phyloP scores from a whole-genome alignment of 2,113 vertebrate species.

The Hiodon tergisus region DNA sequence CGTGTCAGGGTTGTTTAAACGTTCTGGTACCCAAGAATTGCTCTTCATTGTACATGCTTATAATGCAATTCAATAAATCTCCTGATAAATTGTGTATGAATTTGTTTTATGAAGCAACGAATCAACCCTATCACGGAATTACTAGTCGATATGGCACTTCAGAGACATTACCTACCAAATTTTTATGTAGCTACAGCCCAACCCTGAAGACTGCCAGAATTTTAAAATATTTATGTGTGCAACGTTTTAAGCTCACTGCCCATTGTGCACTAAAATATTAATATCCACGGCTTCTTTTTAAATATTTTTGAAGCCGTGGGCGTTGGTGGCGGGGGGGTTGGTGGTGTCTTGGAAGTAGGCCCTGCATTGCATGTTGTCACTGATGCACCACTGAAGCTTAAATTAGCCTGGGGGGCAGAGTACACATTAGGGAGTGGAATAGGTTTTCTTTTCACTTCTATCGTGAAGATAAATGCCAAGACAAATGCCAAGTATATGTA shows the following conservation, averaged over 20 bases:
- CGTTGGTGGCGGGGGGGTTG: too few relatives aligned
- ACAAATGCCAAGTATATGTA: too few relatives aligned
- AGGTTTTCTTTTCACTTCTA: too few relatives aligned
- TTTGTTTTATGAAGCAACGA: background rate
- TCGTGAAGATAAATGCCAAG: too few relatives aligned
- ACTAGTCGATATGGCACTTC: background rate
- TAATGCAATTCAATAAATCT: too few relatives aligned
- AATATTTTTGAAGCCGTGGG: too few relatives aligned
- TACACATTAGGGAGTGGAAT: background rate
- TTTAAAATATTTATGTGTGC: constrained; percentile 55
- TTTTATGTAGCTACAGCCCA: constrained; percentile 29
- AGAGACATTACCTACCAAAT: background rate
- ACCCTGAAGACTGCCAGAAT: constrained; percentile 21
- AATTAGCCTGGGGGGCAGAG: background rate
- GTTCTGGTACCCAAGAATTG: too few relatives aligned
- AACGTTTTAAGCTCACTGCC: constrained; percentile 32
- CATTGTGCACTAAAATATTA: constrained; percentile 48
- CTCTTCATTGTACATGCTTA: too few relatives aligned
- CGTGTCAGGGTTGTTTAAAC: too few relatives aligned
- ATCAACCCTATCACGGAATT: too few relatives aligned
- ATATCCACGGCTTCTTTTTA: constrained; percentile 41
- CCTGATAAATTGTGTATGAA: too few relatives aligned
- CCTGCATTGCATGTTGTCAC: constrained; percentile 21
- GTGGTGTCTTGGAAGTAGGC: constrained; percentile 30
- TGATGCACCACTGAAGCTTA: constrained; percentile 15